These are phyloP conservation scores for Dolomedes plantarius DNA, from an alignment of 2,888 invertebrate species.

Conservation along the genomic window DNA sequence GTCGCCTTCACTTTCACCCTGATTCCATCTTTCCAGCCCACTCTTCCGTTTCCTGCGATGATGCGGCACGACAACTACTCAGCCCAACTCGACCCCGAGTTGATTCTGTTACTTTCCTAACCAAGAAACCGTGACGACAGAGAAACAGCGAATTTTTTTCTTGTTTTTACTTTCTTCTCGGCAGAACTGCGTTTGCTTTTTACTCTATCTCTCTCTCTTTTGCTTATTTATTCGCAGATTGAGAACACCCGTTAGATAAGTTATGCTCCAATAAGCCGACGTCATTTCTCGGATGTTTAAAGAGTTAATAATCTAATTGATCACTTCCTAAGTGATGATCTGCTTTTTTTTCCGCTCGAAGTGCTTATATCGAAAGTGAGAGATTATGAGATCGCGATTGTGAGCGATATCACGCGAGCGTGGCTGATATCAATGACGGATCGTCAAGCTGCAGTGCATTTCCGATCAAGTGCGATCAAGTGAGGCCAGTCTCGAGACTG, in stretches of 20 bases:
- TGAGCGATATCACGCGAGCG: not conserved
- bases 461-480: too few species aligned
- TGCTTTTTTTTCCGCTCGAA: not conserved
- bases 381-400: not conserved
- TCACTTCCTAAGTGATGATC: slow-evolving; percentile 1
- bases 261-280: not conserved
- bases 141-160: not conserved
- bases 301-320: slow-evolving; percentile 5
- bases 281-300: not conserved
- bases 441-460: not conserved
- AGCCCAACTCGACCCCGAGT: not conserved
- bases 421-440: not conserved
- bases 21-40: not conserved
- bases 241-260: slow-evolving; percentile 4
- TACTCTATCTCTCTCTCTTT: not conserved
- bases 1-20: not conserved
- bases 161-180: too few species aligned
- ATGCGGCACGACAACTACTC: not conserved
- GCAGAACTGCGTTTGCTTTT: not conserved
- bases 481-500: too few species aligned
- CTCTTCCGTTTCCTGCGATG: not conserved
- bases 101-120: not conserved
- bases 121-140: not conserved
- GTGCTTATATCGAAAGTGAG: not conserved
- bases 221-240: not conserved